Evolutionary conservation across 2,113 vertebrate genomes (phyloP).

Genomic region (Nanger granti): DNA sequence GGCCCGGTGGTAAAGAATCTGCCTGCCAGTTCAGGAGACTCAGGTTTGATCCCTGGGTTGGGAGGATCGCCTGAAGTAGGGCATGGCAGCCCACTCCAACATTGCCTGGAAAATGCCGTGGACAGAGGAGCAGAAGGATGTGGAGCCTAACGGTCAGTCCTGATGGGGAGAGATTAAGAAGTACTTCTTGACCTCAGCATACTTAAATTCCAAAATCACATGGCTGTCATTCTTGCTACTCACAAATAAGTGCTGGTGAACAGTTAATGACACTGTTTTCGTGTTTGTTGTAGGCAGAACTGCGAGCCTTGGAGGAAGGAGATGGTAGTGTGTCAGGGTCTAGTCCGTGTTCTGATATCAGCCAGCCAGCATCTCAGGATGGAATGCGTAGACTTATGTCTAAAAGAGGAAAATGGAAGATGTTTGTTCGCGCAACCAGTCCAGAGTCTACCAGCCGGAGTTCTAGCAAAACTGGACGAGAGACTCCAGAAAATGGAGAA

Average conservation of each 20-base stretch:
- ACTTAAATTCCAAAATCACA: neutral
- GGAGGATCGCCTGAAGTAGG: neutral
- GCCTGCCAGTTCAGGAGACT: neutral
- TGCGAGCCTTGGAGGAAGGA: slow-evolving; percentile 95
- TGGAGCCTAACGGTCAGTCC: neutral
- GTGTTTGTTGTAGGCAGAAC: slow-evolving; percentile 84
- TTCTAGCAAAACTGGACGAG: slow-evolving; percentile 84
- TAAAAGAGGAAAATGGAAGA: slow-evolving; percentile 92
- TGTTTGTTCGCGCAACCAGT: slow-evolving; percentile 86
- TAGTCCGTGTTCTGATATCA: slow-evolving; percentile 91
- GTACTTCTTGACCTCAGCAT: neutral
- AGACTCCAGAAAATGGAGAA: slow-evolving; percentile 81
- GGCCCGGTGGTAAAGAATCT: neutral
- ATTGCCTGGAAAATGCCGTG: neutral
- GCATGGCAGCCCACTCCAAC: neutral
- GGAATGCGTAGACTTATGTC: slow-evolving; percentile 75
- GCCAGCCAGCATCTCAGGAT: slow-evolving; percentile 84
- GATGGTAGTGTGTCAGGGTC: slow-evolving; percentile 91
- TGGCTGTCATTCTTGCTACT: neutral
- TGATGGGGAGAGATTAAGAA: neutral
- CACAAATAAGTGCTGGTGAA: neutral
- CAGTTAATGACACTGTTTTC: neutral
- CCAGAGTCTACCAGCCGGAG: slow-evolving; percentile 87
- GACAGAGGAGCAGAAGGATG: neutral
- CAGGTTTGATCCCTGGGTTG: neutral